Evolutionary conservation across 2,888 invertebrate species (phyloP).

Genomic region (Subacronicta megacephala): DNA sequence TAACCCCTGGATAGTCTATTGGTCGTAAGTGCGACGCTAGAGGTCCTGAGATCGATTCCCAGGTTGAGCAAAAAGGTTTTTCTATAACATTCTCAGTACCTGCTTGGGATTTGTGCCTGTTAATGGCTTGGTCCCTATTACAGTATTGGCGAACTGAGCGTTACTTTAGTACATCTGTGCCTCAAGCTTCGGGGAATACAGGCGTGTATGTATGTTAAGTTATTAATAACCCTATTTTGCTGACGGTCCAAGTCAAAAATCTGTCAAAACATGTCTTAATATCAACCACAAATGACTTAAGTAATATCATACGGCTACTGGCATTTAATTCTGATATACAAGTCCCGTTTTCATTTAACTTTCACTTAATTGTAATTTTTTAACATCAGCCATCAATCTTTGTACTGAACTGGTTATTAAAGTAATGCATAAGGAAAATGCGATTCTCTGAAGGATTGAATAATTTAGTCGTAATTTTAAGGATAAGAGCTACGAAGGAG

Average conservation of each 20-base stretch:
- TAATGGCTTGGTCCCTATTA: too few species aligned
- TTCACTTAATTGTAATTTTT: constrained; percentile 51
- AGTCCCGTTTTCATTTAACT: constrained; percentile 48
- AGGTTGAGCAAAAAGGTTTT: too few species aligned
- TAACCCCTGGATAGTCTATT: too few species aligned
- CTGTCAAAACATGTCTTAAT: constrained; percentile 12
- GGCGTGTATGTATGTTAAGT: too few species aligned
- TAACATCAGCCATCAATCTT: constrained; percentile 50
- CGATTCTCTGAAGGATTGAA: constrained; percentile 20
- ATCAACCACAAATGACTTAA: constrained; percentile 26
- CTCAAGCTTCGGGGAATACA: too few species aligned
- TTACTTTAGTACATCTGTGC: too few species aligned
- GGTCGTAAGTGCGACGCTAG: too few species aligned
- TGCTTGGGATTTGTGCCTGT: too few species aligned
- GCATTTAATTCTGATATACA: constrained; percentile 51
- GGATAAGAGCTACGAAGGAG: background rate
- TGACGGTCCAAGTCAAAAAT: background rate
- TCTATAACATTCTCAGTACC: too few species aligned
- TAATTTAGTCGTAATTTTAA: constrained; percentile 9
- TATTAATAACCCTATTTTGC: background rate
- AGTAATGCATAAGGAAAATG: constrained; percentile 47
- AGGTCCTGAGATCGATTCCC: too few species aligned
- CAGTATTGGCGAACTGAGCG: too few species aligned
- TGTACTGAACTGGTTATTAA: constrained; percentile 45
- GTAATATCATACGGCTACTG: constrained; percentile 55